These are phyloP conservation scores for Clarias batrachus DNA, from an alignment of 2,113 vertebrate genomes.

Conservation along the genomic window DNA sequence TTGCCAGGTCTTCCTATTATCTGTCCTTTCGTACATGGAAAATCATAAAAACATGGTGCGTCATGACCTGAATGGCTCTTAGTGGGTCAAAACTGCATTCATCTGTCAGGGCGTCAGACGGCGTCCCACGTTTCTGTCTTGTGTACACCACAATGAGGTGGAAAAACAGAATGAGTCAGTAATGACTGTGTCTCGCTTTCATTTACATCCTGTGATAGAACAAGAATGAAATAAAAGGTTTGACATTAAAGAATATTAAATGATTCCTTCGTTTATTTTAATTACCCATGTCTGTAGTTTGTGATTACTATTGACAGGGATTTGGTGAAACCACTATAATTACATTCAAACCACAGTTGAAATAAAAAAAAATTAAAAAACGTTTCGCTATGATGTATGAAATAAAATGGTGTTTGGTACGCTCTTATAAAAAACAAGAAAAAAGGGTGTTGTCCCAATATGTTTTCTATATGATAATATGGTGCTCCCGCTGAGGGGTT, in stretches of 20 bases:
- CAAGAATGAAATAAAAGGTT: not conserved
- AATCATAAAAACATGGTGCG: not conserved
- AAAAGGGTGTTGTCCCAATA: not conserved
- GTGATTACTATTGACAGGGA: not conserved
- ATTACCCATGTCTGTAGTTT: not conserved
- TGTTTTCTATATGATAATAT: too few relatives aligned
- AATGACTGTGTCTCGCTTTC: not conserved
- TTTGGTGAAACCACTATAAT: not conserved
- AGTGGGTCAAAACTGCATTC: constrained; percentile 6
- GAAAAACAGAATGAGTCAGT: constrained; percentile 24
- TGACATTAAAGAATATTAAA: constrained; percentile 3
- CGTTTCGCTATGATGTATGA: not conserved
- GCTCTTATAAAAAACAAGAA: not conserved
- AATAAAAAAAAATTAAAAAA: not conserved
- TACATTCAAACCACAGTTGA: not conserved
- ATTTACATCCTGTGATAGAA: not conserved
- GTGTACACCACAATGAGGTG: not conserved
- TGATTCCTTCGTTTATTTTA: not conserved
- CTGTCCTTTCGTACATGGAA: constrained; percentile 1
- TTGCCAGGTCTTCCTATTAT: constrained; percentile 21
- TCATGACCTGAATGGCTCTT: constrained; percentile 31
- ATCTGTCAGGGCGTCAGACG: not conserved
- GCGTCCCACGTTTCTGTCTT: not conserved
- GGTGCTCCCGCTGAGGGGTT: too few relatives aligned
- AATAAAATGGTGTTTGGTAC: not conserved